Base-by-base conservation (phyloP, 1,140 invertebrate genomes). In the Listronotus bonariensis region DNA sequence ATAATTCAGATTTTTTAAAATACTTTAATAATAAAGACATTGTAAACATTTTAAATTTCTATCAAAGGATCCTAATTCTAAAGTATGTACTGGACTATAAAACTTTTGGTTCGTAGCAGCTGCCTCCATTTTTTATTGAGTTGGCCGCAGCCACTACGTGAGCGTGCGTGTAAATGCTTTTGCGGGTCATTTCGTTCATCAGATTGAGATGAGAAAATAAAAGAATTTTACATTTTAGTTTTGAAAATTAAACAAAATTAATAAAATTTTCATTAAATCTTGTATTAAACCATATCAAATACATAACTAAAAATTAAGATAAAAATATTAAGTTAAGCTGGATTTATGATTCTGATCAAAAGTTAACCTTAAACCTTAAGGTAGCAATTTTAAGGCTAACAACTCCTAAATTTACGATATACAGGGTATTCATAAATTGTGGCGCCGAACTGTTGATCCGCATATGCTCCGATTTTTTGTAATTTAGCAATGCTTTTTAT, bases 111-210 rank as follows among this genome's bases (percentile, higher is more conserved):
- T 65, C 40, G 48, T 49, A 51, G 67, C 57, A 56, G 62, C 51
- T 58, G 40, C 57, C 55, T 60, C 34, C 54, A 65, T 65, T 71
- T 71, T 71, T 71, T 70, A 68, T 71, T 71, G 49, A 67, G 67
- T 58, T 61, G 68, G 58, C 52, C 68, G 52, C 32, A 49, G 56
- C 40, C 46, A 55, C 49, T 64, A 64, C 53, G 61, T 64, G 61
- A 56, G 32, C 18, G 36, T 64, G 53, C 54, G 61, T 53, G 54
- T 64, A 64, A 64, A 64, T 64, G 34, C 61, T 52, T 53, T 53
- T 41, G 52, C 61, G 38, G 52, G 31, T 56, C 54, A 51, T 56
- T 55, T 36, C 40, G 61, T 56, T 56, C 34, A 56, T 53, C 52
- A 57, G 43, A 56, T 64, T 55, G 53, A 64, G 61, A 64, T 55